A percentile compares a stretch with the other conserved stretches of the same genome.
phyloP scores from a whole-genome alignment of 2,113 vertebrate species.

The Nymphicus hollandicus region DNA sequence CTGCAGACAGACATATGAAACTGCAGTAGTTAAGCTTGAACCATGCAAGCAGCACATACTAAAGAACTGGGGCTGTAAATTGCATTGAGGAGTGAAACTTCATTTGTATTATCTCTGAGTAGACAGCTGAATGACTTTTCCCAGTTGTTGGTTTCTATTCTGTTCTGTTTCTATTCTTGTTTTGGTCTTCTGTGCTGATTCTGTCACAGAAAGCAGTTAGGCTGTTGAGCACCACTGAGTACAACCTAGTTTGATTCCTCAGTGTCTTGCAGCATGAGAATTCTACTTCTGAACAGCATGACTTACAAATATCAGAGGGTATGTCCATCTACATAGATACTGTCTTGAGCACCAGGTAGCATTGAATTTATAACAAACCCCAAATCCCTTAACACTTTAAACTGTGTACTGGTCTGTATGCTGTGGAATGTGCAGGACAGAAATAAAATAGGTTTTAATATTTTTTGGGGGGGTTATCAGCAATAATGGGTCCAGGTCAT shows the following conservation, averaged over 20 bases:
- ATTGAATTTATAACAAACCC: not conserved
- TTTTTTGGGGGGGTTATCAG: not conserved
- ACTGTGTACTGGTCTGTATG: not conserved
- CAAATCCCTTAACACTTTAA: not conserved
- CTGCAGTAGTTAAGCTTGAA: not conserved
- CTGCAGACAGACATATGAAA: rapidly evolving
- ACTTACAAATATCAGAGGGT: not conserved
- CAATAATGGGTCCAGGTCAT: not conserved
- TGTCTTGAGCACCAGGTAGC: not conserved
- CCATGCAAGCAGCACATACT: not conserved
- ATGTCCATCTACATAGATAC: rapidly evolving
- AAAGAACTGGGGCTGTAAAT: not conserved
- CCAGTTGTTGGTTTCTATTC: not conserved
- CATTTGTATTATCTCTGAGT: not conserved
- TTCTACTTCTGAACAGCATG: not conserved
- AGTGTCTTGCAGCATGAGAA: not conserved
- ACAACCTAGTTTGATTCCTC: not conserved
- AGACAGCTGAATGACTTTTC: not conserved
- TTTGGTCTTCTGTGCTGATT: not conserved
- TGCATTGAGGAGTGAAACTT: not conserved
- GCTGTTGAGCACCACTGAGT: not conserved
- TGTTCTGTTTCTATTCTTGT: not conserved
- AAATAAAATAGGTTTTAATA: not conserved
- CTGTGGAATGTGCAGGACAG: not conserved
- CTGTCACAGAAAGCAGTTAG: not conserved